Base-by-base conservation (phyloP, 2,888 invertebrate genomes). In the Synergus gifuensis region DNA sequence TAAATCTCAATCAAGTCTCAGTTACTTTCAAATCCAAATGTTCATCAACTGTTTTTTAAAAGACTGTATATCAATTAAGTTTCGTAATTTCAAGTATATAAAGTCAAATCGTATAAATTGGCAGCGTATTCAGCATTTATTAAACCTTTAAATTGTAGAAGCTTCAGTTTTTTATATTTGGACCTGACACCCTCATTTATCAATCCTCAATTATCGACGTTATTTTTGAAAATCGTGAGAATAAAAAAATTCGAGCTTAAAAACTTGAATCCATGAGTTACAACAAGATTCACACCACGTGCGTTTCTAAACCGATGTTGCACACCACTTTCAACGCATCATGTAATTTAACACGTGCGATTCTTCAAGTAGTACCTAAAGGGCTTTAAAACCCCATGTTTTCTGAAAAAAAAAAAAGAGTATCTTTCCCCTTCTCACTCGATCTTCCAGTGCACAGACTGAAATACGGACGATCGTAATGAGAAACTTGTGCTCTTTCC, bases 401-500 rank as follows among this genome's bases (percentile, higher is more conserved):
- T 73, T 73, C 54, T 54, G 54, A 5, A 40, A 54, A 73, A 73
- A 73, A 62, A 73, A 73, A 62, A n/a, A n/a, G n/a, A 58, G 16
- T 77, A 42, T 58, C 66, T 62, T 42, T 67, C 42, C 40, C 63
- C 44, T 44, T 54, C 79, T 66, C 81, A 76, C 62, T 79, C 76
- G 67, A 54, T 54, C 40, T 73, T 73, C 11, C 11, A 36, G 73
- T 54, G 54, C 36, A 54, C 22, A 67, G 78, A 77, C 76, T 66
- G 79, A 76, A 82, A 80, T 79, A 82, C 78, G 80, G 76, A 66
- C 81, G 76, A 82, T 78, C 84, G 86, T 86, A 87, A 88, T 86
- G 89, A 89, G 89, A 88, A 89, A 88, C 89, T 88, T 86, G 86
- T 85, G 86, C 83, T 84, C 87, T 87, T 91, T 91, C 91, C 86